Base-by-base conservation (phyloP, 2,888 invertebrate genomes). In the Drosophila imparisetae region DNA sequence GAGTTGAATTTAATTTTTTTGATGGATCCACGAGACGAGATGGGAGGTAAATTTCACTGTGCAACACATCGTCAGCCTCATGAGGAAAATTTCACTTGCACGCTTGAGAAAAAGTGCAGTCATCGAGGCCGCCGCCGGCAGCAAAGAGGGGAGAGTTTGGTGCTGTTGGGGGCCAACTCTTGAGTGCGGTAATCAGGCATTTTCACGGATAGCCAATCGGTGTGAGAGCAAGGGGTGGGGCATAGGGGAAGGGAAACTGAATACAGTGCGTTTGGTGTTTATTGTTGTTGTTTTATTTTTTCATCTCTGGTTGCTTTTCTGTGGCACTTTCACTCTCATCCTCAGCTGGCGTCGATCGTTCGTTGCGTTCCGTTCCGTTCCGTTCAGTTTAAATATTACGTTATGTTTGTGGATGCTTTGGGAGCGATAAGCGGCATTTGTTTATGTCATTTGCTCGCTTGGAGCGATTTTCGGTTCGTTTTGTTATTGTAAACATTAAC, bases 81-180 rank as follows among this genome's bases (percentile, higher is more conserved):
- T 89, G 82, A 87, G 86, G 86, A 78, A 89, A 89, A 89, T 86
- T 86, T 86, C 90, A 86, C 89, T 86, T 87, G 85, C 90, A 86
- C 89, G 89, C 85, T 75, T 89, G 79, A 80, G 61, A 76, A 84
- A 89, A 89, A 86, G 71, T 86, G 82, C 87, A 89, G 66, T 65
- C 52, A 63, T 38, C 21, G 49, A 34, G 24, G 59, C 36, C 34
- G 57, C 30, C 29, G 48, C n/a, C 7, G 49, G 15, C 30, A 4
- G 24, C 29, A 34, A 10, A 10, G 18, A 11, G 34, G 45, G 40
- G 38, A 8, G 18, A n/a, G 27, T 24, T 6, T 29, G n/a, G 18
- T 1, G 34, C 24, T 32, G 36, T 32, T 24, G 30, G 11, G 61
- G 45, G 53, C 36, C 66, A 64, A 66, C 66, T 70, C 73, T 62